phyloP scores from a whole-genome alignment of 1,140 invertebrate genomes.

The Drosophila ohnishii region DNA sequence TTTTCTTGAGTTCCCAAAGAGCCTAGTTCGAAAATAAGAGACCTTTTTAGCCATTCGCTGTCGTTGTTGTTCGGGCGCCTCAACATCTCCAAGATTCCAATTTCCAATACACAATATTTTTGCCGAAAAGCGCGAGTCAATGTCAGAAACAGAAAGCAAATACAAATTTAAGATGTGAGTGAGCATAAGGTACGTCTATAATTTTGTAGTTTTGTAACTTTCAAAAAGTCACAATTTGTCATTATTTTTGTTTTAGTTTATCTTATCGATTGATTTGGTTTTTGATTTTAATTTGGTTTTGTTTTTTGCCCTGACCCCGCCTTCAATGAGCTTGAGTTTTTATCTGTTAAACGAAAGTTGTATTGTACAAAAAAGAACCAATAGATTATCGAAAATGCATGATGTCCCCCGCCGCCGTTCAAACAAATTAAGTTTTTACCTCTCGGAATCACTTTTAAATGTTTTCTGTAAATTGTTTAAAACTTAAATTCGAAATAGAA shows the following conservation, averaged over 20 bases:
- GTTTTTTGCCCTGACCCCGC: slow-evolving; percentile 25
- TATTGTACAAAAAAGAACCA: slow-evolving; percentile 29
- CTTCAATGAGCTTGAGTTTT: slow-evolving; percentile 12
- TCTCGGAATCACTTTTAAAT: slow-evolving; percentile 8
- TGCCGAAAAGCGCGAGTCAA: slow-evolving; percentile 58
- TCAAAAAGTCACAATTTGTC: slow-evolving; percentile 44
- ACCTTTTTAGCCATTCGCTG: slow-evolving; percentile 55
- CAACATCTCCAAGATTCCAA: slow-evolving; percentile 43
- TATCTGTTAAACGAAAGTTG: slow-evolving; percentile 21
- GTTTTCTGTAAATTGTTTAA: slow-evolving; percentile 13
- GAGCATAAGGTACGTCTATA: slow-evolving; percentile 82
- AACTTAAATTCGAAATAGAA: background rate
- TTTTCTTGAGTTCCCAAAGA: slow-evolving; percentile 32
- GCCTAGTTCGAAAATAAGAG: slow-evolving; percentile 51
- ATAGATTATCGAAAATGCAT: slow-evolving; percentile 39
- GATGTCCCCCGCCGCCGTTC: slow-evolving; percentile 1
- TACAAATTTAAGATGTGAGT: slow-evolving; percentile 80
- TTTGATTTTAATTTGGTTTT: slow-evolving; percentile 31
- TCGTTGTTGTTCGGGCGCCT: slow-evolving; percentile 57
- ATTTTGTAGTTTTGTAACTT: slow-evolving; percentile 59
- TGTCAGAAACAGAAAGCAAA: slow-evolving; percentile 73
- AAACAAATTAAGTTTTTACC: slow-evolving; percentile 2
- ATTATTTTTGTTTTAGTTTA: slow-evolving; percentile 52
- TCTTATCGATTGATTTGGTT: slow-evolving; percentile 47
- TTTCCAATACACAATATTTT: slow-evolving; percentile 27